These are phyloP conservation scores for Stichodactyla mertensii DNA, from an alignment of 64 coral and sea anemone species.

Conservation along the genomic window DNA sequence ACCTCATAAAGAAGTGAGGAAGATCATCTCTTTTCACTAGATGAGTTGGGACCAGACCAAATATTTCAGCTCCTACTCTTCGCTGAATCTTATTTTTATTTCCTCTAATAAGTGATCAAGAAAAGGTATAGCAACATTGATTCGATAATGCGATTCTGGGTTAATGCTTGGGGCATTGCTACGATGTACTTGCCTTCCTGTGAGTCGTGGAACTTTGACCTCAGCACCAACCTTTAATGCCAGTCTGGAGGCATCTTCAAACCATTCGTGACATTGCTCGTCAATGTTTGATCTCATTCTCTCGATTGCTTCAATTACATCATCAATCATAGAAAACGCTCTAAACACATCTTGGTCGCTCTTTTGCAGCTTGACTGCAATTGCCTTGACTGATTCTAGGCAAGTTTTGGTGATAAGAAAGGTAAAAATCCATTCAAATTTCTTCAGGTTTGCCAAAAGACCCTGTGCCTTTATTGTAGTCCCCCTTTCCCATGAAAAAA, in stretches of 20 bases:
- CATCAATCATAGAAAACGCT: conserved; percentile 14
- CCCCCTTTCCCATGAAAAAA: conserved; percentile 43
- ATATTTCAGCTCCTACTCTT: neutral
- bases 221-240: conserved; percentile 7
- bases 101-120: conserved; percentile 45
- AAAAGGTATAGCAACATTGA: conserved; percentile 34
- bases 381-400: conserved; percentile 37
- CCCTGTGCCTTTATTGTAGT: conserved; percentile 61
- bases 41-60: conserved; percentile 4
- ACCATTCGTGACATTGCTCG: conserved; percentile 21
- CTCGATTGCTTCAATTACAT: conserved; percentile 12
- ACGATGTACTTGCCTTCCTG: conserved; percentile 1
- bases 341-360: conserved; percentile 4
- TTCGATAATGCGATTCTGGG: neutral
- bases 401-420: conserved; percentile 46
- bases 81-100: neutral
- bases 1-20: too few relatives aligned
- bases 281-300: conserved; percentile 34
- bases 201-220: neutral
- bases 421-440: conserved; percentile 47
- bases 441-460: conserved; percentile 46
- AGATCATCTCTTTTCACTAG: conserved; percentile 34
- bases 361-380: conserved; percentile 36
- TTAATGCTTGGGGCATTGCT: neutral
- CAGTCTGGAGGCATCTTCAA: conserved; percentile 5